Evolutionary conservation across 2,797 vertebrate genomes (phyloP).

Genomic region (Notolepis coatsorum): DNA sequence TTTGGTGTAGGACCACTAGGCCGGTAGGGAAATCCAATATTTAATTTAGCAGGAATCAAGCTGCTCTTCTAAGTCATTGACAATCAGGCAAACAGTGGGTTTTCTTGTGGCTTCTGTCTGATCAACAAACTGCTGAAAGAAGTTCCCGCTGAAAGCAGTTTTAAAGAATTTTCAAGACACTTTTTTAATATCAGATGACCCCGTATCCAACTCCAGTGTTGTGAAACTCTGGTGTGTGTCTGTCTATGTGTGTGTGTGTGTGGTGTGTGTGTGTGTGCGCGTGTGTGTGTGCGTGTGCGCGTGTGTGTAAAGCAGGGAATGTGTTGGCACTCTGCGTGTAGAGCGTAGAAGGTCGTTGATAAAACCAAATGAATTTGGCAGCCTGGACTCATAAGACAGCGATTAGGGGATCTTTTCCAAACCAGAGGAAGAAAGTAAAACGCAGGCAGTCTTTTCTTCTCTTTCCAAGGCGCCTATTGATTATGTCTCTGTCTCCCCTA

Average conservation of each 20-base stretch:
- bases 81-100: no score
- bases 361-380: slow-evolving; percentile 79
- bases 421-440: slow-evolving; percentile 69
- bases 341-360: slow-evolving; percentile 74
- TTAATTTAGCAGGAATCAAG: no score
- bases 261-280: background rate
- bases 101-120: no score
- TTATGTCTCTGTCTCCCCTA: slow-evolving; percentile 74
- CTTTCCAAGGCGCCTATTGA: slow-evolving; percentile 73
- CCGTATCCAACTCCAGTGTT: no score
- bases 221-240: no score
- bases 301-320: slow-evolving; percentile 54
- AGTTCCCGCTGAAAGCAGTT: no score
- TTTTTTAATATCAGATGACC: no score
- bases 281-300: slow-evolving; percentile 13
- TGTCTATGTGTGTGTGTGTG: background rate
- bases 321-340: slow-evolving; percentile 40
- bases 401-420: slow-evolving; percentile 68
- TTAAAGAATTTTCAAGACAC: no score
- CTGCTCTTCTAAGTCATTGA: no score
- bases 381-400: slow-evolving; percentile 65
- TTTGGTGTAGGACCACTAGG: no score
- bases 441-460: slow-evolving; percentile 57
- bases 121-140: no score
- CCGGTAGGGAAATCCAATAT: no score